Percentiles rank a stretch among this genome's conserved stretches.
Evolutionary conservation across 92 coral and sea anemone genomes (phyloP).

Genomic region (Plumapathes pennacea): DNA sequence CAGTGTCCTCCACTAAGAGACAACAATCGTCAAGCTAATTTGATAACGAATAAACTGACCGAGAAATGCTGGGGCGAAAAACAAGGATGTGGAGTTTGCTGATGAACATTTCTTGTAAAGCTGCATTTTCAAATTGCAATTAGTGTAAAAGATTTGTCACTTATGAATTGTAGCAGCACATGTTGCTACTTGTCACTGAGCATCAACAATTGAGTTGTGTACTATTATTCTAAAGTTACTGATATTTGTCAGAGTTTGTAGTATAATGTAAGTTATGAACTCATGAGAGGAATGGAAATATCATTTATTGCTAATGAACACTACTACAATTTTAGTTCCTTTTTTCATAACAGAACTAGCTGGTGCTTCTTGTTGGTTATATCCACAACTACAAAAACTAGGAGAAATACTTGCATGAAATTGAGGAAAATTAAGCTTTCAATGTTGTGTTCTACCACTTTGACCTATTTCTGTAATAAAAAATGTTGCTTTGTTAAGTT

Average conservation of each 20-base stretch:
- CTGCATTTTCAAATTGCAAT: background rate
- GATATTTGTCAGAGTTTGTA: constrained; percentile 3
- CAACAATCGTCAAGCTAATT: constrained; percentile 28
- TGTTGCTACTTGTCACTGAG: constrained; percentile 5
- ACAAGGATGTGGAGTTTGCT: constrained; percentile 29
- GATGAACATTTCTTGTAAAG: background rate
- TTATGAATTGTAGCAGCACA: too few species aligned
- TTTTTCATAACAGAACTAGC: too few species aligned
- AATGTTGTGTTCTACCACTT: too few species aligned
- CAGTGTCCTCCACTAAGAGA: constrained; percentile 41
- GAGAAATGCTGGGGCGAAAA: constrained; percentile 55
- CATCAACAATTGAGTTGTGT: constrained; percentile 7
- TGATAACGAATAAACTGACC: constrained; percentile 24
- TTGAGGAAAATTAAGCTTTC: too few species aligned
- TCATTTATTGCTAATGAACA: too few species aligned
- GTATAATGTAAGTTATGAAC: constrained; percentile 2
- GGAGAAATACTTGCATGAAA: too few species aligned
- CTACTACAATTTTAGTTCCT: too few species aligned
- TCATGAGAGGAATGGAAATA: too few species aligned
- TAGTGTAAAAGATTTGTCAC: constrained; percentile 5
- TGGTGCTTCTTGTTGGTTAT: too few species aligned
- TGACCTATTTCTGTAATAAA: too few species aligned
- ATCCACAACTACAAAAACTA: too few species aligned
- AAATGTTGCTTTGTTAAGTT: too few species aligned
- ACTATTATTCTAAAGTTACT: constrained; percentile 5